These are phyloP conservation scores for Pogonomyrmex californicus DNA, from an alignment of 1,140 invertebrate species.

Conservation along the genomic window DNA sequence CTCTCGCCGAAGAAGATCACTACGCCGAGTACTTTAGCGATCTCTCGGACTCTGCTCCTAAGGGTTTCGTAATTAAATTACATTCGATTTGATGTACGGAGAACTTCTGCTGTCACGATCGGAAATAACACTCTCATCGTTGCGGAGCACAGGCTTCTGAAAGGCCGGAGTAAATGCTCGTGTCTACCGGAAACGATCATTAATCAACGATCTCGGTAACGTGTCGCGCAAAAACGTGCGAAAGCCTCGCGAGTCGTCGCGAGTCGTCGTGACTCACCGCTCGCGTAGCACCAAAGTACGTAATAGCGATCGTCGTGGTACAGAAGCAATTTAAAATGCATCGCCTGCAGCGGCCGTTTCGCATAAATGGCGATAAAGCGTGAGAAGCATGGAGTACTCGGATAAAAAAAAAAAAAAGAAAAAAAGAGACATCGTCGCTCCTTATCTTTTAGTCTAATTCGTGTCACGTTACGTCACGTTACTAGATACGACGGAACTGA, in stretches of 20 bases:
- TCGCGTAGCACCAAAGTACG: conserved; percentile 53
- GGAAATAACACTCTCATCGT: conserved; percentile 51
- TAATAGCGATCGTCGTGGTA: conserved; percentile 64
- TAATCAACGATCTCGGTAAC: conserved; percentile 77
- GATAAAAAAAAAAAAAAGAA: neutral
- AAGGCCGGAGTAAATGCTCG: conserved; percentile 32
- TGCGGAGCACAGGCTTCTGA: neutral
- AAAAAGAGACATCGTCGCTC: too few relatives aligned
- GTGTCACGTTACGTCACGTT: too few relatives aligned
- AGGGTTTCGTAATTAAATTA: conserved; percentile 32
- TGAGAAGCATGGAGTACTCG: neutral
- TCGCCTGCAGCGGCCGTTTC: conserved; percentile 30
- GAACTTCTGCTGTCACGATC: conserved; percentile 36
- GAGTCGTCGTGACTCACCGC: conserved; percentile 76
- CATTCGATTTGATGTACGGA: neutral
- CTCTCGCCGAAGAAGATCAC: neutral
- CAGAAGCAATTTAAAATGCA: conserved; percentile 60
- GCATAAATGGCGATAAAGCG: conserved; percentile 25
- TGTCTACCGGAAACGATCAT: conserved; percentile 78
- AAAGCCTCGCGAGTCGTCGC: conserved; percentile 73
- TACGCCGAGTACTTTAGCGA: neutral
- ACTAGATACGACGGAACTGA: too few relatives aligned
- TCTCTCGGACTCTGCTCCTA: neutral
- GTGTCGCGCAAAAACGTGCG: conserved; percentile 81
- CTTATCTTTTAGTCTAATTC: too few relatives aligned